Conservation (phyloP, 1,140 invertebrate genomes). For the Drepana arcuata region DNA sequence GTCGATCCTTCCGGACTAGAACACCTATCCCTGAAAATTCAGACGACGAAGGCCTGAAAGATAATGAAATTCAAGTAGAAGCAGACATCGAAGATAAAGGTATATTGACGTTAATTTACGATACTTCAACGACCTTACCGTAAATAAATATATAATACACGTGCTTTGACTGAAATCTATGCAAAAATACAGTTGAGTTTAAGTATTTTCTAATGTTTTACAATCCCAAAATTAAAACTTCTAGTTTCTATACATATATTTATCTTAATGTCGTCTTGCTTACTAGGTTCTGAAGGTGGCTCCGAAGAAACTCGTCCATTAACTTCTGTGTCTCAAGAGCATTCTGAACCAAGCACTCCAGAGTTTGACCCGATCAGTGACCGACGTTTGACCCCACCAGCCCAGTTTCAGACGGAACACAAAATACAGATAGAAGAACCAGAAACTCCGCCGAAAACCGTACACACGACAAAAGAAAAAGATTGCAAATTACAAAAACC, state of each 20-base stretch:
- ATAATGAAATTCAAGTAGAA: slow-evolving; percentile 56
- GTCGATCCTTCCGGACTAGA: slow-evolving; percentile 52
- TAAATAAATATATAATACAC: too few relatives aligned
- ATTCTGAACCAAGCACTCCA: slow-evolving; percentile 30
- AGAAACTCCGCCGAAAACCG: slow-evolving; percentile 31
- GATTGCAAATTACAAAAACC: slow-evolving; percentile 47
- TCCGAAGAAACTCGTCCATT: slow-evolving; percentile 34
- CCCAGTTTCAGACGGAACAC: slow-evolving; percentile 28
- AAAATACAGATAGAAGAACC: slow-evolving; percentile 52
- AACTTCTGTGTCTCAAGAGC: slow-evolving; percentile 35
- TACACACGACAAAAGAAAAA: slow-evolving; percentile 55
- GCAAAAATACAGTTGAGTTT: too few relatives aligned
- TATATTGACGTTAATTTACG: slow-evolving; percentile 9
- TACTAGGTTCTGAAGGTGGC: slow-evolving; percentile 30
- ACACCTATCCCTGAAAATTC: slow-evolving; percentile 67
- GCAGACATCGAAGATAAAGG: slow-evolving; percentile 60
- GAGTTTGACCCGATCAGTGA: slow-evolving; percentile 22
- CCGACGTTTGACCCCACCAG: slow-evolving; percentile 18
- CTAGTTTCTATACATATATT: slow-evolving; percentile 1
- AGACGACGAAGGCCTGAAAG: slow-evolving; percentile 45
- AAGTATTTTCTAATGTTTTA: too few relatives aligned
- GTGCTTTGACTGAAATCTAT: too few relatives aligned
- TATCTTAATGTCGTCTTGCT: slow-evolving; percentile 3
- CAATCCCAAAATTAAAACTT: too few relatives aligned
- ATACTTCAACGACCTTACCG: not conserved